Conservation (phyloP, 1,140 invertebrate species). For the Drosophila auraria region DNA sequence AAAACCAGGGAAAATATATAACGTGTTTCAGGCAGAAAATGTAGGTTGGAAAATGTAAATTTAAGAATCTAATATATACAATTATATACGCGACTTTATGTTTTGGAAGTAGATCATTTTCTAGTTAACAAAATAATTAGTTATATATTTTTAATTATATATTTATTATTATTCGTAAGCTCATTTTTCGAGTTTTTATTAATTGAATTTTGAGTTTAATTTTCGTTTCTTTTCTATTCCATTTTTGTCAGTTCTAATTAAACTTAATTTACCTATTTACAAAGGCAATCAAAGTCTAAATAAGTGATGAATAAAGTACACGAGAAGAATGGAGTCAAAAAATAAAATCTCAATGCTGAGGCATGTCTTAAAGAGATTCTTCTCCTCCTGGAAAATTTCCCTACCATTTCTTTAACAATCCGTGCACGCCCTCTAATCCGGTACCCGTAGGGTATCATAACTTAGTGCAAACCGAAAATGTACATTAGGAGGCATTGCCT, state of each 20-base stretch:
- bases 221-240: slow-evolving; percentile 4
- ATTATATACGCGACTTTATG: too few relatives aligned
- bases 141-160: background rate
- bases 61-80: background rate
- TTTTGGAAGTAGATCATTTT: too few relatives aligned
- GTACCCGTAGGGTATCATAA: background rate
- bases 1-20: slow-evolving; percentile 9
- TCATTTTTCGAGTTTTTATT: background rate
- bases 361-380: slow-evolving; percentile 19
- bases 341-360: slow-evolving; percentile 24
- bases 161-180: background rate
- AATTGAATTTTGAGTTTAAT: slow-evolving; percentile 34
- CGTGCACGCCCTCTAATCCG: slow-evolving; percentile 4
- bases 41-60: background rate
- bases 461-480: background rate
- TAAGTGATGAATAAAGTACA: slow-evolving; percentile 19
- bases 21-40: background rate
- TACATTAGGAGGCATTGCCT: too few relatives aligned
- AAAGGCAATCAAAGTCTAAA: slow-evolving; percentile 19
- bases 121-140: background rate
- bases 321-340: slow-evolving; percentile 25
- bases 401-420: slow-evolving; percentile 1
- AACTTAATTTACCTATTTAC: slow-evolving; percentile 28
- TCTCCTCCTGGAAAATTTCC: background rate
- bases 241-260: slow-evolving; percentile 50